Percentiles rank a stretch among this genome's conserved stretches.
Evolutionary conservation across 2,888 invertebrate species (phyloP).

Genomic region (Oscheius sp.): DNA sequence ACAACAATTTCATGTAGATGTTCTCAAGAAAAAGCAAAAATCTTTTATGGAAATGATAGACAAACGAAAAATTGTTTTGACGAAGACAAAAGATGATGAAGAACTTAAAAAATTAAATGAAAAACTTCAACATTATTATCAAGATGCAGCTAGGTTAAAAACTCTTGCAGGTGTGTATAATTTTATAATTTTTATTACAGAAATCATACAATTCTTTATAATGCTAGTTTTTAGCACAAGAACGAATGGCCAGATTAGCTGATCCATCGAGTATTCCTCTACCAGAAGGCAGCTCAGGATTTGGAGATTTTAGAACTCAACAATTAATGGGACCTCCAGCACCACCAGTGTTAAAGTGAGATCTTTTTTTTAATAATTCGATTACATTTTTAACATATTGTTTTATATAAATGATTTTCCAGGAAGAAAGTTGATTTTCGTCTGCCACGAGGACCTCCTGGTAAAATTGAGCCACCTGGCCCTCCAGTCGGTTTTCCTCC

Average conservation of each 20-base stretch:
- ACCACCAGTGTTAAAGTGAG: slow-evolving; percentile 3
- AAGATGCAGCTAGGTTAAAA: slow-evolving; percentile 43
- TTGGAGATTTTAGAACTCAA: slow-evolving; percentile 24
- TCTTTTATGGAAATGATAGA: slow-evolving; percentile 48
- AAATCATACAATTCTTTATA: slow-evolving; percentile 1
- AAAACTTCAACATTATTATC: slow-evolving; percentile 45
- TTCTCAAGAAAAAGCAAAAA: slow-evolving; percentile 57
- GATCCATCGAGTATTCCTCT: slow-evolving; percentile 45
- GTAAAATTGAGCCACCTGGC: slow-evolving; percentile 54
- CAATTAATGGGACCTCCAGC: slow-evolving; percentile 37
- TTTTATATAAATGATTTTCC: not conserved
- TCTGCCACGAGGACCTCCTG: slow-evolving; percentile 43
- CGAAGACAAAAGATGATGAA: slow-evolving; percentile 48
- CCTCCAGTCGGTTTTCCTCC: slow-evolving; percentile 64
- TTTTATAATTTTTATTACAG: not conserved
- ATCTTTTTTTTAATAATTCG: not conserved
- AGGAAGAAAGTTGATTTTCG: slow-evolving; percentile 56
- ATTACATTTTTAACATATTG: not conserved
- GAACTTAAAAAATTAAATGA: slow-evolving; percentile 52
- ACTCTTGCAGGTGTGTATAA: slow-evolving; percentile 52
- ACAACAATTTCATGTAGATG: slow-evolving; percentile 54
- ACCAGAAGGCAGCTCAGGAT: slow-evolving; percentile 44
- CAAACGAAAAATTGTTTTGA: slow-evolving; percentile 42
- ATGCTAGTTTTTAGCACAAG: slow-evolving; percentile 44
- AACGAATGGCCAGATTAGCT: slow-evolving; percentile 47